These are phyloP conservation scores for Pipistrellus pygmaeus DNA, from an alignment of 2,797 vertebrate genomes.

Conservation along the genomic window DNA sequence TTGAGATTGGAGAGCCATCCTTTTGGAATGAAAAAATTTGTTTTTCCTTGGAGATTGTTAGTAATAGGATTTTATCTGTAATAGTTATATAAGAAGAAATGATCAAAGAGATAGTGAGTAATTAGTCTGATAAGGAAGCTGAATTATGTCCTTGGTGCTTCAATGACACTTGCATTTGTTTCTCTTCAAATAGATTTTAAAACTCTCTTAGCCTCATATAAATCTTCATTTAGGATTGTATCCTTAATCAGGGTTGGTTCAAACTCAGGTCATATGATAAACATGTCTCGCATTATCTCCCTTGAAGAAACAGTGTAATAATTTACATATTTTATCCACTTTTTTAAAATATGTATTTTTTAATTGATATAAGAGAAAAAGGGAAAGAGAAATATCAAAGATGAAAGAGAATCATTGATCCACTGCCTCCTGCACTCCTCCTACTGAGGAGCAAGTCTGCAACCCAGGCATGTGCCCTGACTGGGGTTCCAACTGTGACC, in stretches of 20 bases:
- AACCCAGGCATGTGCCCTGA: no score
- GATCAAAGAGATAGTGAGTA: neutral
- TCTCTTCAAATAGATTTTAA: conserved; percentile 4
- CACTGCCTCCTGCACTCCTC: no score
- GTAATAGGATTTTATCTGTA: conserved; percentile 20
- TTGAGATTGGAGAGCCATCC: neutral
- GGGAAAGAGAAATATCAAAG: no score
- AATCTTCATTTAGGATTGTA: neutral
- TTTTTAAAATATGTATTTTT: no score
- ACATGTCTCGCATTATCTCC: neutral
- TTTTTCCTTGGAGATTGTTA: neutral
- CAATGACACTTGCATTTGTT: neutral
- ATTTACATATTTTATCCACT: neutral
- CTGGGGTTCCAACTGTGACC: no score
- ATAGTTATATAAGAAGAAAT: neutral
- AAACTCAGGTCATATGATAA: neutral
- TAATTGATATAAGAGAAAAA: no score
- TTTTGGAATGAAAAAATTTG: neutral
- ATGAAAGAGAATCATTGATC: no score
- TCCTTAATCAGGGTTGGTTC: neutral
- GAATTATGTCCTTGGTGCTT: neutral
- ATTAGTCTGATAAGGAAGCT: conserved; percentile 3
- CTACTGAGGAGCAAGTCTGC: no score
- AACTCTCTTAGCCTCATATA: neutral
- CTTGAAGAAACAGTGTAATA: neutral